phyloP scores from a whole-genome alignment of 2,113 vertebrate species.

The western clawed frog (Xenopus tropicalis) region UCB_Xtro_10.0 CM004450.2:48197001-48197500 shows the following conservation, averaged over 20 bases:
- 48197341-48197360: constrained; percentile 73
- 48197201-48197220: background rate
- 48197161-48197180: no score
- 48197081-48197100: no score
- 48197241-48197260: constrained; percentile 71
- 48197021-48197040: no score
- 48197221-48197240: constrained; percentile 43
- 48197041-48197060: no score
- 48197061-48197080: no score
- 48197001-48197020: no score
- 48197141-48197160: no score
- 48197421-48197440: constrained; percentile 71
- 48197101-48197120: no score
- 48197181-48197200: no score
- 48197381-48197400: constrained; percentile 95
- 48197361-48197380: constrained; percentile 74
- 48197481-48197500: constrained; percentile 76
- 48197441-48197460: constrained; percentile 78
- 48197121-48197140: no score
- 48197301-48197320: constrained; percentile 76
- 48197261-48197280: constrained; percentile 80
- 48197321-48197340: constrained; percentile 80
- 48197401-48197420: constrained; percentile 72
- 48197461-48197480: constrained; percentile 72
- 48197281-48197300: constrained; percentile 83